phyloP scores from a whole-genome alignment of 2,888 invertebrate genomes.

The Macropis europaea region DNA sequence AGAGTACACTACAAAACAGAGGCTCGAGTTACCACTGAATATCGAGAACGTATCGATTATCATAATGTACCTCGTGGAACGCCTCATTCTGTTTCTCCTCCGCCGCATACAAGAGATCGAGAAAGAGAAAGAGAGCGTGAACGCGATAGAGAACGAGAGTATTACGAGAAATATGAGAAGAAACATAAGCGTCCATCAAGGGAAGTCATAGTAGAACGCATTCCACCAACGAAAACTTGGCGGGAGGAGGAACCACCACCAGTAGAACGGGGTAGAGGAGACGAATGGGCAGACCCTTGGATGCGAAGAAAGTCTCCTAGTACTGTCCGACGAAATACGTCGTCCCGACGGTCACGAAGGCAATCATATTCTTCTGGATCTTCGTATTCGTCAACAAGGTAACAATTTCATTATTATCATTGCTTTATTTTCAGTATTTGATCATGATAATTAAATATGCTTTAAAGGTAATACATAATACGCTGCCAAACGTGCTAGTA shows the following conservation, averaged over 20 bases:
- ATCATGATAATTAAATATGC: no score
- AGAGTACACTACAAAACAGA: slow-evolving; percentile 78
- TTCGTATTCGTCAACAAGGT: slow-evolving; percentile 85
- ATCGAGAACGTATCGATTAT: slow-evolving; percentile 76
- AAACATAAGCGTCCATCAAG: slow-evolving; percentile 83
- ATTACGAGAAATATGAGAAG: slow-evolving; percentile 78
- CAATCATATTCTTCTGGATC: slow-evolving; percentile 88
- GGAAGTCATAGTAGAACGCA: slow-evolving; percentile 89
- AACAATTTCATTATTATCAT: slow-evolving; percentile 32
- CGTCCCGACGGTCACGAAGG: slow-evolving; percentile 78
- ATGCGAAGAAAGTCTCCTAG: slow-evolving; percentile 87
- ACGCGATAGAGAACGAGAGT: slow-evolving; percentile 74
- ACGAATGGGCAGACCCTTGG: slow-evolving; percentile 98
- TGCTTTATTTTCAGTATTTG: not conserved
- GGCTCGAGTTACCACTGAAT: slow-evolving; percentile 71
- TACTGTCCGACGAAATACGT: slow-evolving; percentile 70
- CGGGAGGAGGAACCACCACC: slow-evolving; percentile 76
- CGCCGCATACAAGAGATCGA: slow-evolving; percentile 73
- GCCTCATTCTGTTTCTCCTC: slow-evolving; percentile 76
- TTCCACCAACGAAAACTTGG: slow-evolving; percentile 78
- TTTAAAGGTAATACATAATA: no score
- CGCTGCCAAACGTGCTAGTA: no score
- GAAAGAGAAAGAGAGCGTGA: slow-evolving; percentile 73
- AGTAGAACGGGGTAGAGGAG: slow-evolving; percentile 82
- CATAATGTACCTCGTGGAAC: slow-evolving; percentile 71